Percentiles rank a stretch among this genome's conserved stretches.
phyloP scores from a whole-genome alignment of 2,888 invertebrate species.

The Limenitis camilla region DNA sequence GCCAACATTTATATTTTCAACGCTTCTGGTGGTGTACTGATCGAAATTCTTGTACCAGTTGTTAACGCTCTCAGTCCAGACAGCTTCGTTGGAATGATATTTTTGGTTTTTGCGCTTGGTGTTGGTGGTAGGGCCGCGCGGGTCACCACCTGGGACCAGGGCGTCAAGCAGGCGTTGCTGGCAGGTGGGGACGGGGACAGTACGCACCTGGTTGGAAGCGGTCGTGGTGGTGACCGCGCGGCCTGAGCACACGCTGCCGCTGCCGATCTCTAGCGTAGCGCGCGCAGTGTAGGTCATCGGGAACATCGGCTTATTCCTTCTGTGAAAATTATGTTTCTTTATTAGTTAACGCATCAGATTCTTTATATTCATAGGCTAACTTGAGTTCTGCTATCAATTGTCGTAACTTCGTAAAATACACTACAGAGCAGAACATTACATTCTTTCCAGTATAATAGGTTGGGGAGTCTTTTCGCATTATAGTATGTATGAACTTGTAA shows the following conservation, averaged over 20 bases:
- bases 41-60: slow-evolving; percentile 40
- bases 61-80: slow-evolving; percentile 31
- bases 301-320: slow-evolving; percentile 63
- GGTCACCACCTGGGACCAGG: slow-evolving; percentile 10
- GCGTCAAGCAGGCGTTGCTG: slow-evolving; percentile 7
- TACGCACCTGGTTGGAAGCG: slow-evolving; percentile 71
- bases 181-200: slow-evolving; percentile 23
- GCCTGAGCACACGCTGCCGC: slow-evolving; percentile 66
- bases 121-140: slow-evolving; percentile 1
- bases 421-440: too few relatives aligned
- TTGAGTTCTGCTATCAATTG: too few relatives aligned
- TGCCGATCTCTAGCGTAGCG: slow-evolving; percentile 70
- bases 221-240: slow-evolving; percentile 72
- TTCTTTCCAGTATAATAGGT: too few relatives aligned
- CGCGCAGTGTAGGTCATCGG: slow-evolving; percentile 72
- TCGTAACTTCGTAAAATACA: too few relatives aligned
- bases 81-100: background rate
- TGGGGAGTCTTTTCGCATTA: too few relatives aligned
- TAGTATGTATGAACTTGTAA: too few relatives aligned
- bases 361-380: too few relatives aligned
- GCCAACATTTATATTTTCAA: background rate
- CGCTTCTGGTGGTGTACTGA: slow-evolving; percentile 20
- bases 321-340: slow-evolving; percentile 39
- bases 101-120: too few relatives aligned
- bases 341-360: too few relatives aligned